Conservation (phyloP, 53 echinoderm and acorn worm species). For the Astropecten irregularis region DNA sequence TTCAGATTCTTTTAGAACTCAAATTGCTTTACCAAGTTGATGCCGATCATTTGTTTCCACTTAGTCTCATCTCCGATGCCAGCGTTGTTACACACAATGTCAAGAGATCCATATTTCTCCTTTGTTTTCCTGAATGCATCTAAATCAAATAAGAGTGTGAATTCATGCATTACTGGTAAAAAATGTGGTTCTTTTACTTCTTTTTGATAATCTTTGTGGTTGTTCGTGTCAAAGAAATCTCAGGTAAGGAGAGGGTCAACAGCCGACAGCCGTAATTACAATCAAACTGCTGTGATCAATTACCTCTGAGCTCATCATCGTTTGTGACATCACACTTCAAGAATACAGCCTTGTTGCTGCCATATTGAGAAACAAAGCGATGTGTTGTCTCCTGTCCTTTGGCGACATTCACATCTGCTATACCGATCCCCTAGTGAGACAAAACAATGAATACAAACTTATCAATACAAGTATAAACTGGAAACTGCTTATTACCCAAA, state of each 20-base stretch:
- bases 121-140: slow-evolving; percentile 77
- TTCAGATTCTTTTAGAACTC: too few species aligned
- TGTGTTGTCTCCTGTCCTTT: slow-evolving; percentile 64
- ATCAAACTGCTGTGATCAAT: too few species aligned
- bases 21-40: slow-evolving; percentile 98
- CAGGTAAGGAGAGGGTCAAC: too few species aligned
- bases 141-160: slow-evolving; percentile 4
- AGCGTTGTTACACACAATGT: slow-evolving; percentile 97
- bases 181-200: neutral
- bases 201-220: too few species aligned
- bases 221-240: too few species aligned
- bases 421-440: slow-evolving; percentile 80
- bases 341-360: slow-evolving; percentile 72
- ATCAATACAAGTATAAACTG: neutral
- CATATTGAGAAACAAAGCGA: slow-evolving; percentile 67
- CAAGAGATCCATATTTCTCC: slow-evolving; percentile 63
- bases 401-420: slow-evolving; percentile 72
- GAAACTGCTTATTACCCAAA: too few species aligned
- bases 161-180: neutral
- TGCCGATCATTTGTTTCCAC: slow-evolving; percentile 67
- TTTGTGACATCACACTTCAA: slow-evolving; percentile 87
- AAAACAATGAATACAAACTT: neutral
- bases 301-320: slow-evolving; percentile 82
- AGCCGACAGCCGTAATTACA: too few species aligned
- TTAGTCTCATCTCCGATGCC: slow-evolving; percentile 75